A percentile compares a stretch with the other conserved stretches of the same genome.
Evolutionary conservation across 2,888 invertebrate genomes (phyloP).

Genomic region (Mellilla xanthometata): DNA sequence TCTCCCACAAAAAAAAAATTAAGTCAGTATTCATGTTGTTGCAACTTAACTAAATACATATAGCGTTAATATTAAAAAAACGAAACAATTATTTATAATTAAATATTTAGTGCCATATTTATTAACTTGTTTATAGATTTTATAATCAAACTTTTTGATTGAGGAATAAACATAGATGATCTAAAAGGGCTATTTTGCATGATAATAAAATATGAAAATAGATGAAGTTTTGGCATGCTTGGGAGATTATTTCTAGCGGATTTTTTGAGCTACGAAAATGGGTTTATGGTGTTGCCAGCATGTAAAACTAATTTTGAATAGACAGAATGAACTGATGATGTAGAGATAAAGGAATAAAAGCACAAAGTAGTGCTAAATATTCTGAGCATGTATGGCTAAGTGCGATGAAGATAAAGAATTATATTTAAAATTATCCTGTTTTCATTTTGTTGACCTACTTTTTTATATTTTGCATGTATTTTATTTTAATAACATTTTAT

Average conservation of each 20-base stretch:
- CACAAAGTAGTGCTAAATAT: conserved; percentile 78
- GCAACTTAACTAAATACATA: no score
- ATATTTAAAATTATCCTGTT: conserved; percentile 31
- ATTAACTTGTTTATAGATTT: conserved; percentile 35
- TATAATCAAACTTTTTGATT: conserved; percentile 28
- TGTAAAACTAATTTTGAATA: conserved; percentile 71
- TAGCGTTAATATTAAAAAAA: no score
- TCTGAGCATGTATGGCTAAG: conserved; percentile 74
- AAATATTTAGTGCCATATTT: conserved; percentile 61
- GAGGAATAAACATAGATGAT: conserved; percentile 34
- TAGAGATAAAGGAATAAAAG: conserved; percentile 66
- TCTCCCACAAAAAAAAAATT: no score
- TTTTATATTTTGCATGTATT: conserved; percentile 61
- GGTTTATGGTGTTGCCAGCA: conserved; percentile 67
- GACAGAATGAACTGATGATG: conserved; percentile 59
- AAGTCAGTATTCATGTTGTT: no score
- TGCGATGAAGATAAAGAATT: conserved; percentile 47
- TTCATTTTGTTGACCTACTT: conserved; percentile 38
- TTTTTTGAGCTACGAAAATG: conserved; percentile 46
- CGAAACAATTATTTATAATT: no score
- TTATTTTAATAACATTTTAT: conserved; percentile 32
- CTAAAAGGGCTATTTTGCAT: conserved; percentile 58
- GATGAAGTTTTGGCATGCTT: conserved; percentile 63
- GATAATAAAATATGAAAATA: conserved; percentile 46
- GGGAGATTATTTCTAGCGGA: conserved; percentile 43